Percentiles rank a stretch among this genome's conserved stretches.
phyloP scores from a whole-genome alignment of 2,797 vertebrate species.

The Oryzias sinensis region DNA sequence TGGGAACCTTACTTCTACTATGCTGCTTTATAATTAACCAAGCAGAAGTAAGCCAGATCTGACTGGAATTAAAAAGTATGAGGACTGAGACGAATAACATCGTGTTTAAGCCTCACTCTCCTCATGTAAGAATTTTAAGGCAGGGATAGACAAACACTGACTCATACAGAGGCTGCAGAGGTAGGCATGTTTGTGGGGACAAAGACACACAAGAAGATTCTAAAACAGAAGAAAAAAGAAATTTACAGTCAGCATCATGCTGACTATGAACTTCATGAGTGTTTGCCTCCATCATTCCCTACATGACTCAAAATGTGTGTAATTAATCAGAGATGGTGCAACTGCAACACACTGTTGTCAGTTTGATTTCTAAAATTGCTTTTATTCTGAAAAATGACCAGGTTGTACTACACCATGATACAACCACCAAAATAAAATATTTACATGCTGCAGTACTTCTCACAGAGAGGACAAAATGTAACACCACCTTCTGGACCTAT shows the following conservation, averaged over 20 bases:
- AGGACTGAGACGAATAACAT: background rate
- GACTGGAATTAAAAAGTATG: constrained; percentile 10
- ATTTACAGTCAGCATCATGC: constrained; percentile 4
- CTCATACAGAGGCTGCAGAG: constrained; percentile 49
- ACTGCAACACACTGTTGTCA: background rate
- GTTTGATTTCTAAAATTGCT: too few species aligned
- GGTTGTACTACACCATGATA: too few species aligned
- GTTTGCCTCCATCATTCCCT: constrained; percentile 11
- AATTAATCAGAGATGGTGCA: background rate
- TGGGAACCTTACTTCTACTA: too few species aligned
- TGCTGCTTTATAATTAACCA: constrained; percentile 16
- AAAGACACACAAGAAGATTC: constrained; percentile 24
- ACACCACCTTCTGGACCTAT: too few species aligned
- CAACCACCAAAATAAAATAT: too few species aligned
- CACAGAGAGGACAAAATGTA: too few species aligned
- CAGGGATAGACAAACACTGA: constrained; percentile 54
- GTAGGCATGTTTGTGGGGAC: constrained; percentile 2
- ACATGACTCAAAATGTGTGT: background rate
- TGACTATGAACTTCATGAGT: constrained; percentile 27
- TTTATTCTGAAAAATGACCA: too few species aligned
- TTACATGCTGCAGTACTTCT: too few species aligned
- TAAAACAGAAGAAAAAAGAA: constrained; percentile 11
- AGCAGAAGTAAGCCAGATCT: constrained; percentile 4
- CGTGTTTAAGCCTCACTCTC: constrained; percentile 9
- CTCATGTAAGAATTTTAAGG: constrained; percentile 24